phyloP scores from a whole-genome alignment of 2,888 invertebrate species.

The Erebia aethiops region DNA sequence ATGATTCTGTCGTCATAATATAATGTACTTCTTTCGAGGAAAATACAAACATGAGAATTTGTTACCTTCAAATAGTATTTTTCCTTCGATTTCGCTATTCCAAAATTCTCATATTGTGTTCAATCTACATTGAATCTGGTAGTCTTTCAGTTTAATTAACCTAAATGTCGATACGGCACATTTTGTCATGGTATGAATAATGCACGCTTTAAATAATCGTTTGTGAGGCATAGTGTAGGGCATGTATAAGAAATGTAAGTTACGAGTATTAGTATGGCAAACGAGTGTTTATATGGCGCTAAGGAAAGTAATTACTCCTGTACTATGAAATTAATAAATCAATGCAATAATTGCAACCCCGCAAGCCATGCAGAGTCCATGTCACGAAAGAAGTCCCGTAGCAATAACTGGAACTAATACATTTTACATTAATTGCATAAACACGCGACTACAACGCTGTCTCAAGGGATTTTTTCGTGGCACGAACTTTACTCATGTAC shows the following conservation, averaged over 20 bases:
- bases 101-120: neutral
- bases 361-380: neutral
- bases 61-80: no score
- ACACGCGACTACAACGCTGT: no score
- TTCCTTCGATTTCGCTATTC: neutral
- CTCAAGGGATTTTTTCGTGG: neutral
- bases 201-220: slow-evolving; percentile 24
- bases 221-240: slow-evolving; percentile 24
- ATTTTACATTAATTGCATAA: no score
- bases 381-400: no score
- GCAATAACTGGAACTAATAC: no score
- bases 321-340: slow-evolving; percentile 1
- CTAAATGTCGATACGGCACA: slow-evolving; percentile 68
- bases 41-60: no score
- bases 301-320: neutral
- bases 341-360: neutral
- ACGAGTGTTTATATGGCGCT: slow-evolving; percentile 6
- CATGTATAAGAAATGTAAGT: slow-evolving; percentile 14
- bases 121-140: neutral
- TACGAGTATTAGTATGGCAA: neutral
- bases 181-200: slow-evolving; percentile 56
- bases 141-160: no score
- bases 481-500: no score
- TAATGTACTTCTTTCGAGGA: no score
- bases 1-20: no score